Evolutionary conservation across 2,888 invertebrate genomes (phyloP), one percentile per base, ranked within the genome.

Genomic region (Drosophila suboccidentalis): DNA sequence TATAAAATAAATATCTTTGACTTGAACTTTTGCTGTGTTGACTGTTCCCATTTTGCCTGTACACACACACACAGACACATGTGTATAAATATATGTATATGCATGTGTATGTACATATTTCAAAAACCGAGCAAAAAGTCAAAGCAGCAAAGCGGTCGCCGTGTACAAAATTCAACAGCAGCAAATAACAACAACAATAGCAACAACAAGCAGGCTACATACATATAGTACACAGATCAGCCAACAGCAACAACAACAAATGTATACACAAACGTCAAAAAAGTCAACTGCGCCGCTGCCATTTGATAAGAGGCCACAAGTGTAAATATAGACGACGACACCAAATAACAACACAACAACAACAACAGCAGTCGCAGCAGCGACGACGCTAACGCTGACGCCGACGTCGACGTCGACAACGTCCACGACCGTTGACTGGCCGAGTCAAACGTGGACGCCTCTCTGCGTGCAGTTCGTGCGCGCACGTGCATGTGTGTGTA

Each of bases 231-330:
- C 84, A 87, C 87, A 90, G 89, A 90, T 84, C 84, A 84, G 88
- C 74, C 76, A 74, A 51, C 69, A 66, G 32, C 65, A 66, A 47
- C 65, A 87, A 46, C 70, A 79, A 69, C 69, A 75, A 84, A 73
- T 68, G 74, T 71, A 75, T 73, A 80, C 75, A 80, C 79, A 86
- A 90, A 83, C 87, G 90, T 81, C 84, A 87, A 87, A 89, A 89
- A 87, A 90, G 89, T 87, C 87, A 87, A 87, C 87, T 87, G 87
- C 90, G 87, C 88, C 90, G 87, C 90, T 87, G 87, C 87, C 87
- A 90, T 87, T 87, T 87, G 87, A 87, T 87, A 87, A 87, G 90
- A 89, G 90, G 90, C 88, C 89, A 90, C 90, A 87, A 90, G 90
- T 90, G 90, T 87, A 87, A 87, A 90, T 87, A 87, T 90, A 87